A percentile compares a stretch with the other conserved stretches of the same genome.
These are phyloP conservation scores for Halichoeres trimaculatus DNA, from an alignment of 2,113 vertebrate genomes.

Conservation along the genomic window DNA sequence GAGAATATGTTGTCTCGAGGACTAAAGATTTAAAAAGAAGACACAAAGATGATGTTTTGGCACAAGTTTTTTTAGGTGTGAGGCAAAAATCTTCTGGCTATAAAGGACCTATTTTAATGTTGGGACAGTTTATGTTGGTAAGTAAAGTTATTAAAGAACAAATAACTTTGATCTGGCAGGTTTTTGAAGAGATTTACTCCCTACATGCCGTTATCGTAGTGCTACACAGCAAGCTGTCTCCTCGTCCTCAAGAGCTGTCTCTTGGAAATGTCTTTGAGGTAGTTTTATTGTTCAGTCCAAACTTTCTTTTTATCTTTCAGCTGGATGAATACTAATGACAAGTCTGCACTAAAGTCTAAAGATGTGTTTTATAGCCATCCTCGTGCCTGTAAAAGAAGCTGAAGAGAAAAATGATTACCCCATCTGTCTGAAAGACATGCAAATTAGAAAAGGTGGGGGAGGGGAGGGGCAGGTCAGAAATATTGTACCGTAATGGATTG, in stretches of 20 bases:
- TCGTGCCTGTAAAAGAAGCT: conserved; percentile 47
- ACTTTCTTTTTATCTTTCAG: conserved; percentile 60
- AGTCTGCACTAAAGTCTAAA: conserved; percentile 44
- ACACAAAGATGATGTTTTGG: no score
- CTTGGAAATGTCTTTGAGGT: conserved; percentile 12
- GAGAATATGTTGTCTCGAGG: no score
- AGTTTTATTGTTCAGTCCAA: conserved; percentile 62
- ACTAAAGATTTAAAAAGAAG: no score
- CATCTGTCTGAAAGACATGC: conserved; percentile 61
- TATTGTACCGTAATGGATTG: conserved; percentile 31
- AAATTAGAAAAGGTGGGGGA: conserved; percentile 58
- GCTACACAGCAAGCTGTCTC: conserved; percentile 16
- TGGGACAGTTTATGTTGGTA: no score
- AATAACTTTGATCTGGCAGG: no score
- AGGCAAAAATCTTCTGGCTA: no score
- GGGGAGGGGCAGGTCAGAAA: conserved; percentile 24
- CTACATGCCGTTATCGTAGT: neutral
- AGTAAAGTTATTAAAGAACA: no score
- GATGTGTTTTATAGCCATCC: conserved; percentile 57
- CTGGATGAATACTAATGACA: conserved; percentile 67
- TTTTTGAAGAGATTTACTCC: neutral
- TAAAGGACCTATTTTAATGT: no score
- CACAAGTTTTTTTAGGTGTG: no score
- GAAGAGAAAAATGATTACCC: conserved; percentile 60
- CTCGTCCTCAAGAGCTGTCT: conserved; percentile 3